Conservation (phyloP, 2,797 vertebrate genomes). For the Pagetopsis macropterus region DNA sequence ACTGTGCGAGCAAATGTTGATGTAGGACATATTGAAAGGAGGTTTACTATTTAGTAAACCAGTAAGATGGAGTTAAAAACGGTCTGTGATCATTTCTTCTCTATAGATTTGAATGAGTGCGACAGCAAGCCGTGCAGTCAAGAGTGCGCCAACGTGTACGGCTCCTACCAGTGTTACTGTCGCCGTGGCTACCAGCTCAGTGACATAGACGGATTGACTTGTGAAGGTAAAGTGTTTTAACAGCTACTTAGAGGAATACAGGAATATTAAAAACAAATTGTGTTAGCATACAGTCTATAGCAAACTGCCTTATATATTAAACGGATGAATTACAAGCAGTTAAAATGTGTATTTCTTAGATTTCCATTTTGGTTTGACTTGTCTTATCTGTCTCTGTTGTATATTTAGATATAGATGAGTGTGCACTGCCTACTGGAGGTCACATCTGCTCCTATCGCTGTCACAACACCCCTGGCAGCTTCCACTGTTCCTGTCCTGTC, state of each 20-base stretch:
- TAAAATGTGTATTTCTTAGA: neutral
- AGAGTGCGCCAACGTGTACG: slow-evolving; percentile 96
- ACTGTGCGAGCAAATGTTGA: too few species aligned
- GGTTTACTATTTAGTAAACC: neutral
- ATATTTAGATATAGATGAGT: slow-evolving; percentile 94
- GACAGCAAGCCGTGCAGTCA: slow-evolving; percentile 92
- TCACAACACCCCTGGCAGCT: slow-evolving; percentile 92
- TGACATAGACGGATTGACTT: slow-evolving; percentile 92
- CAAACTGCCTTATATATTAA: neutral
- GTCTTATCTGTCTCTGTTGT: neutral
- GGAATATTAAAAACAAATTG: neutral
- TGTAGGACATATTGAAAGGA: too few species aligned
- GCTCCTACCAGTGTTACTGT: slow-evolving; percentile 98
- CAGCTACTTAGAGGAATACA: neutral
- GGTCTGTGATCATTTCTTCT: slow-evolving; percentile 5
- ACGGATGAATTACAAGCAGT: too few species aligned
- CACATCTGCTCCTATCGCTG: slow-evolving; percentile 98
- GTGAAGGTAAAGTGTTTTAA: slow-evolving; percentile 87
- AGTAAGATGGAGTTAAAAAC: neutral
- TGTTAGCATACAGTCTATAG: neutral
- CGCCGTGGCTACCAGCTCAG: slow-evolving; percentile 97
- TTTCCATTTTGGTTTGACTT: slow-evolving; percentile 3
- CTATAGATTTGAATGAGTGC: slow-evolving; percentile 93
- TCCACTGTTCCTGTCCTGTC: slow-evolving; percentile 92
- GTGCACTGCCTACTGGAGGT: slow-evolving; percentile 94